phyloP scores from a whole-genome alignment of 2,113 vertebrate genomes.

The Tamias sibiricus region DNA sequence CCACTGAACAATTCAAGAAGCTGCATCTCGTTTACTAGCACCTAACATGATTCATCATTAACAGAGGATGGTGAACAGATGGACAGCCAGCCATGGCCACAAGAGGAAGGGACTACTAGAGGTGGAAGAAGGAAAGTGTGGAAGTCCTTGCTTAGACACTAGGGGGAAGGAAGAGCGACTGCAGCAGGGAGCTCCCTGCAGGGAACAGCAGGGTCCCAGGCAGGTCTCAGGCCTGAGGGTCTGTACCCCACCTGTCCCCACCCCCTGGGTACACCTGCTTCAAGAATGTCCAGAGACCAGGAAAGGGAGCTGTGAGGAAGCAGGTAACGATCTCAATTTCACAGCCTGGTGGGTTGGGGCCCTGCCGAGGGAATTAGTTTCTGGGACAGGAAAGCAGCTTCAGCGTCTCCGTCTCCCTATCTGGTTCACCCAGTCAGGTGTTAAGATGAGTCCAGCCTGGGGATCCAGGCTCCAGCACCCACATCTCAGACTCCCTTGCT shows the following conservation, averaged over 20 bases:
- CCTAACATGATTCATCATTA: background rate
- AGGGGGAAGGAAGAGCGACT: background rate
- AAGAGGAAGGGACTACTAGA: background rate
- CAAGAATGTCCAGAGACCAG: background rate
- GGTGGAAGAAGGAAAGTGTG: background rate
- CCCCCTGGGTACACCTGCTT: background rate
- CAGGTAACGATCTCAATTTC: constrained; percentile 57
- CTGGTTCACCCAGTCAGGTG: constrained; percentile 4
- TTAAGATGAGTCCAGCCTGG: background rate
- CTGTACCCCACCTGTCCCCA: background rate
- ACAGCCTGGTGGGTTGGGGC: constrained; percentile 60
- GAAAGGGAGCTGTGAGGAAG: constrained; percentile 43
- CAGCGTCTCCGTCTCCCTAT: background rate
- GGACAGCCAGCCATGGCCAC: background rate
- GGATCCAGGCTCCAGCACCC: background rate
- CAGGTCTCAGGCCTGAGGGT: background rate
- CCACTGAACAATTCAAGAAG: background rate
- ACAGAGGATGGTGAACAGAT: background rate
- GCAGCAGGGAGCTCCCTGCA: background rate
- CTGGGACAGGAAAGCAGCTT: constrained; percentile 56
- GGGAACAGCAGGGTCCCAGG: background rate
- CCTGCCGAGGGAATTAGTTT: constrained; percentile 40
- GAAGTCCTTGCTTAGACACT: background rate
- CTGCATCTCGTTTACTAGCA: background rate
- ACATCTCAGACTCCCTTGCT: background rate